Percentiles rank a stretch among this genome's conserved stretches.
phyloP scores from a whole-genome alignment of 2,797 vertebrate species.

The Enteromius argenteus region DNA sequence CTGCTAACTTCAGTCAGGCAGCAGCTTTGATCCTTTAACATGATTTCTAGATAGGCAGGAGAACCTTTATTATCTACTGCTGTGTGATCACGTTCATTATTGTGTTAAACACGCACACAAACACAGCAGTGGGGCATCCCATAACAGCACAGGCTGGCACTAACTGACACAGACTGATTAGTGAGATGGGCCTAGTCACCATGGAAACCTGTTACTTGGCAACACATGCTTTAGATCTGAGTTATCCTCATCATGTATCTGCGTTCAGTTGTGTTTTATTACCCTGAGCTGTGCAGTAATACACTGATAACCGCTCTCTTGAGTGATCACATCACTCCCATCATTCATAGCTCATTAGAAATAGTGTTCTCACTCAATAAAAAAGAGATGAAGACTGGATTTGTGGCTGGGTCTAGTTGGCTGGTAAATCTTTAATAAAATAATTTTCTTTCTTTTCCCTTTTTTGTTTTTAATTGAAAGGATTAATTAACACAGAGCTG shows the following conservation, averaged over 20 bases:
- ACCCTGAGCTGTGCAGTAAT: constrained; percentile 29
- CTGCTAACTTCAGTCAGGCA: background rate
- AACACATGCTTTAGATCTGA: constrained; percentile 72
- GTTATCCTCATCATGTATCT: constrained; percentile 41
- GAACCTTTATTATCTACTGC: background rate
- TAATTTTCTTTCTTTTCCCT: background rate
- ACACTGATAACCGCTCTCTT: constrained; percentile 16
- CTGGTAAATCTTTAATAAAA: constrained; percentile 50
- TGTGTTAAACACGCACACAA: background rate
- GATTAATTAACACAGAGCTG: no score
- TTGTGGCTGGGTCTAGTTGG: constrained; percentile 17
- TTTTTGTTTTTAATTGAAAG: background rate
- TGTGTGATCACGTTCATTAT: constrained; percentile 11
- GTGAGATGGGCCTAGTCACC: constrained; percentile 66
- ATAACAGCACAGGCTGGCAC: background rate
- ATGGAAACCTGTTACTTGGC: constrained; percentile 80
- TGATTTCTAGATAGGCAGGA: background rate
- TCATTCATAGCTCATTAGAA: constrained; percentile 12
- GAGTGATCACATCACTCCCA: background rate
- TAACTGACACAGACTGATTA: constrained; percentile 66
- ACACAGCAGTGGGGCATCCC: constrained; percentile 10
- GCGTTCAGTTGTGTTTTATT: constrained; percentile 5
- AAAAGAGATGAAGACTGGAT: background rate
- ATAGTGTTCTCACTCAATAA: background rate
- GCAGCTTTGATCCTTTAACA: background rate